These are phyloP conservation scores for Dicentrarchus labrax DNA, from an alignment of 2,113 vertebrate genomes.

Conservation along the genomic window DNA sequence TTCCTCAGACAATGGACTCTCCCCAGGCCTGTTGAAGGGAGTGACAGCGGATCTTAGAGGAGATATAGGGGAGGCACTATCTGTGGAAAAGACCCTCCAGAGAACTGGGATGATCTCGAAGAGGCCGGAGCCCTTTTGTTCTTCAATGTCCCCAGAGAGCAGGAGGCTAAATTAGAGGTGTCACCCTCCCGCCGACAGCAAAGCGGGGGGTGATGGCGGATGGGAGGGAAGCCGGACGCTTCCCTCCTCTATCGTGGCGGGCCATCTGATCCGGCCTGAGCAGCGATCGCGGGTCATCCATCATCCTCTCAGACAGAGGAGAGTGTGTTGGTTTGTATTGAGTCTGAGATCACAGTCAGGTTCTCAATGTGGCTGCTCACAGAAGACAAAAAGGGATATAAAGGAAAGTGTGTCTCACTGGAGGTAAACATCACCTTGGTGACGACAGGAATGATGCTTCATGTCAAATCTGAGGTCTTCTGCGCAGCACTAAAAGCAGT, in stretches of 20 bases:
- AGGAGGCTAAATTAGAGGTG: constrained; percentile 76
- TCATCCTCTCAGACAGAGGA: constrained; percentile 84
- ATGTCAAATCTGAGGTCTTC: no score
- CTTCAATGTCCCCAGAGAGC: constrained; percentile 54
- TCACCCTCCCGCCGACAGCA: constrained; percentile 76
- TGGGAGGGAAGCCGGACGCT: constrained; percentile 61
- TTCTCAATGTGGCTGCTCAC: not conserved
- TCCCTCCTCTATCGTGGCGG: constrained; percentile 71
- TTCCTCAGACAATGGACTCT: constrained; percentile 71
- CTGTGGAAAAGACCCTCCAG: constrained; percentile 38
- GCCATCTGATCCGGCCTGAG: constrained; percentile 86
- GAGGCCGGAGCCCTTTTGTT: constrained; percentile 81
- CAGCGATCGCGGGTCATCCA: constrained; percentile 89
- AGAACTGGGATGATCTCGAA: constrained; percentile 22
- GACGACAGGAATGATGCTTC: no score
- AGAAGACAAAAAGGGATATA: constrained; percentile 13
- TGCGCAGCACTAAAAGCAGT: no score
- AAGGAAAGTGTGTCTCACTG: not conserved
- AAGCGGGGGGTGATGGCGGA: constrained; percentile 21
- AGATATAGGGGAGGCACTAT: constrained; percentile 52
- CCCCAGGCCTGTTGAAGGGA: constrained; percentile 23
- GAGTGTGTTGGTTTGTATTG: constrained; percentile 5
- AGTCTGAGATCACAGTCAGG: not conserved
- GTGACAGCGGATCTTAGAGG: constrained; percentile 60
- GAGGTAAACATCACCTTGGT: no score